Percentiles rank a stretch among this genome's conserved stretches.
Evolutionary conservation across 2,797 vertebrate species (phyloP).

Genomic region (Gambelia wislizenii): DNA sequence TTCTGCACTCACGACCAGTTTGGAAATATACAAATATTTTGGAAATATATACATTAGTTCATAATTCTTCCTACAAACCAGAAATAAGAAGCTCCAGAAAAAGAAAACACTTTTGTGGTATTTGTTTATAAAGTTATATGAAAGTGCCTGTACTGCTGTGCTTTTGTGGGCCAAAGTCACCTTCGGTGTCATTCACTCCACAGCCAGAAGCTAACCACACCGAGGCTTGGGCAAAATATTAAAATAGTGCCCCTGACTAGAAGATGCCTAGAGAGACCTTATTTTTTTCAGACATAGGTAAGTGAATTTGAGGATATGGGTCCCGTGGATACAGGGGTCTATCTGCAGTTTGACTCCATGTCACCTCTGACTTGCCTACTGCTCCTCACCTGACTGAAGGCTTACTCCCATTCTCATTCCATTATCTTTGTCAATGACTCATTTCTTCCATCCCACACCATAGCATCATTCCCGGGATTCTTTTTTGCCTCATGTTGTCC

Average conservation of each 20-base stretch:
- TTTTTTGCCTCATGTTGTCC: background rate
- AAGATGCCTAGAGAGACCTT: no score
- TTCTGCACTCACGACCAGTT: background rate
- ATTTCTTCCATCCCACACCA: background rate
- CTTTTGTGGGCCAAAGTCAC: background rate
- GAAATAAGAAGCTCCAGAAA: background rate
- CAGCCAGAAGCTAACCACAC: background rate
- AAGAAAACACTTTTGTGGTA: background rate
- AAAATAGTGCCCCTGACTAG: background rate
- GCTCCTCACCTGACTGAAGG: background rate
- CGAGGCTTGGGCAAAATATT: background rate
- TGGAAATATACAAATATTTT: background rate
- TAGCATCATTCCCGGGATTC: background rate
- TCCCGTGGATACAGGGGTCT: no score
- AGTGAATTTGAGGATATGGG: no score
- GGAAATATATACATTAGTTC: background rate
- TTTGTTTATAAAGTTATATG: background rate
- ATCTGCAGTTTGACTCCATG: background rate
- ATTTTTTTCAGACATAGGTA: no score
- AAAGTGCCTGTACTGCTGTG: background rate
- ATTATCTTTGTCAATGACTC: background rate
- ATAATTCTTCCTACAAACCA: background rate
- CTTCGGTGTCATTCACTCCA: background rate
- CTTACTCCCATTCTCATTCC: background rate
- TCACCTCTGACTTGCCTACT: background rate